Evolutionary conservation across 2,113 vertebrate genomes (phyloP), one percentile per base, ranked within the genome.

Genomic region (Acinonyx jubatus): DNA sequence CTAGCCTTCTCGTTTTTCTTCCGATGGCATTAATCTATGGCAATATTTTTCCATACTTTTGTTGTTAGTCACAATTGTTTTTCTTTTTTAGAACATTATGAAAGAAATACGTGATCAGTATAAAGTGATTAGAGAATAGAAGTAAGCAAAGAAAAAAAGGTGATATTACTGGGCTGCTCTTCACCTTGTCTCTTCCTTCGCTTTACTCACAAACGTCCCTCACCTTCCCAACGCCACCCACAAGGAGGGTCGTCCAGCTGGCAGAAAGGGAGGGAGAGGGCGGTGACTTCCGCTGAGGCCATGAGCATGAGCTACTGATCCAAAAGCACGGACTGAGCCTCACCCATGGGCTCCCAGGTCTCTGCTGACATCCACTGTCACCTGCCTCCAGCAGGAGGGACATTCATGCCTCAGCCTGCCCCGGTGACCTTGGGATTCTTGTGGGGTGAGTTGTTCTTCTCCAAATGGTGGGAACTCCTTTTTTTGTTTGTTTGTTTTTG

Each of bases 271-370:
- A 71, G 41, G 2, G 14, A 31, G 18, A 12, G 48, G 12, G 4
- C 3, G 31, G 4, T 16, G 21, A 45, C 13, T 9, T 29, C 7
- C 0, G 33, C 10, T 0, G 12, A 57, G 21, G 5, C 1, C n/a
- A 0, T 18, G 21, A 57, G 55, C 57, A 7, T 1, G 13, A 33
- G 31, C 48, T 52, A 38, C 31, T 33, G 66, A 15, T n/a, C 21
- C 48, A 1, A 10, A 29, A 36, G 50, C 3, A 1, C 0, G 5
- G 73, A 23, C 7, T 0, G 8, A 89, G 38, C 19, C 7, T 78
- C 5, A 2, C 52, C 0, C 0, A 1, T 14, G 7, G 14, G 13
- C 61, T 78, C 25, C 25, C 1, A 13, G 41, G 66, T 29, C 55
- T 74, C 66, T 1, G 11, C n/a, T 45, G n/a, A 55, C 45, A 45